Conservation (phyloP, 2,797 vertebrate species). For the Bradypus variegatus region DNA sequence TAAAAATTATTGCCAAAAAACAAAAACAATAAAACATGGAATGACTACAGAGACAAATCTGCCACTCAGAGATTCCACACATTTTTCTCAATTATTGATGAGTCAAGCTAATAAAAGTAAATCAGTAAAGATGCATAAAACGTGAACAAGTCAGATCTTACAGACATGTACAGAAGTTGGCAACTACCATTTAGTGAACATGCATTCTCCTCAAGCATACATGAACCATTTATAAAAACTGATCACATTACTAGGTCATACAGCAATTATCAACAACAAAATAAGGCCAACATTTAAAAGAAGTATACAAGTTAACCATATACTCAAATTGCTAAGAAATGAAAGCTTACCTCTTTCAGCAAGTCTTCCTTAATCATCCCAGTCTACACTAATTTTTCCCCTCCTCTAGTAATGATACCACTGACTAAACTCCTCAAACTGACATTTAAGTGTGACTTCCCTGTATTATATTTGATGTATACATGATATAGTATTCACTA, state of each 20-base stretch:
- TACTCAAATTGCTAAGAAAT: background rate
- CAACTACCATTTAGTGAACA: background rate
- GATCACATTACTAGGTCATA: background rate
- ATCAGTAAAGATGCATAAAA: background rate
- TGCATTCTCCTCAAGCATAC: background rate
- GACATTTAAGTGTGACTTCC: background rate
- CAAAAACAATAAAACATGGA: background rate
- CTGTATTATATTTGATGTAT: background rate
- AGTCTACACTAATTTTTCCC: background rate
- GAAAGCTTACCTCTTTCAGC: background rate
- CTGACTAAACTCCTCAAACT: background rate
- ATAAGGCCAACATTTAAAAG: background rate
- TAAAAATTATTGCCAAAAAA: too few species aligned
- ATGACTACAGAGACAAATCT: background rate
- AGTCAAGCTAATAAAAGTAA: background rate
- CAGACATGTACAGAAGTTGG: background rate
- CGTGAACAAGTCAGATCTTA: background rate
- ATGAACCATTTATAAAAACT: background rate
- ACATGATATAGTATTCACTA: background rate
- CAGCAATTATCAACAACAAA: background rate
- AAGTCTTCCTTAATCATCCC: background rate
- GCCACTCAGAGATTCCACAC: background rate
- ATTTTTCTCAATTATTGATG: background rate
- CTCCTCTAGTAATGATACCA: background rate
- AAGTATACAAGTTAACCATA: background rate